Conservation (phyloP, 1,140 invertebrate genomes). For the Ctenoplectra terminalis region DNA sequence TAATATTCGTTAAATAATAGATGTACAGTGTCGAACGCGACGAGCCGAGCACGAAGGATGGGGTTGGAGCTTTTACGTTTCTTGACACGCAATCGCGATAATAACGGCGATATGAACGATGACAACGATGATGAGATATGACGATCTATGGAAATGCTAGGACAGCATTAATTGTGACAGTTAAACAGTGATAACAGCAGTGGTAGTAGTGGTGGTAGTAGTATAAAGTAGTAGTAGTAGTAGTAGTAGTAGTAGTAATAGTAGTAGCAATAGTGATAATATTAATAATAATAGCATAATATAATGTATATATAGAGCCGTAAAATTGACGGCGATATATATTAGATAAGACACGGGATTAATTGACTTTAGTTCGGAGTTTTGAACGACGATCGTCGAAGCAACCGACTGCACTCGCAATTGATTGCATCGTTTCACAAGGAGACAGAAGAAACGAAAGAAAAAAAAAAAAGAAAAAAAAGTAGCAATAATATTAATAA, state of each 20-base stretch:
- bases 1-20: conserved; percentile 21
- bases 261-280: conserved; percentile 34
- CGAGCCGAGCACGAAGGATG: neutral
- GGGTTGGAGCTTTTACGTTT: neutral
- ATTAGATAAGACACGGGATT: conserved; percentile 10
- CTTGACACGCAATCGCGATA: neutral
- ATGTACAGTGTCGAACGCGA: neutral
- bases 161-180: neutral
- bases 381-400: conserved; percentile 24
- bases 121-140: neutral
- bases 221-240: neutral
- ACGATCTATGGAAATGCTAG: conserved; percentile 3
- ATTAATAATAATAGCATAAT: conserved; percentile 56
- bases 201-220: neutral
- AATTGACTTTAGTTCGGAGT: conserved; percentile 35
- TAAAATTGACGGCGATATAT: conserved; percentile 15
- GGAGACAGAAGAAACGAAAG: neutral
- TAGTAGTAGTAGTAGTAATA: neutral
- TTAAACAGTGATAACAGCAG: too few relatives aligned
- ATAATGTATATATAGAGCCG: conserved; percentile 9
- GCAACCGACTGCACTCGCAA: conserved; percentile 42
- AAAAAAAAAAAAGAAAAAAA: conserved; percentile 25
- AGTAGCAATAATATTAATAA: neutral
- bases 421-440: conserved; percentile 15
- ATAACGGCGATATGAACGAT: conserved; percentile 5